Base-by-base conservation (phyloP, 2,888 invertebrate species). In the Cosmia pyralina region DNA sequence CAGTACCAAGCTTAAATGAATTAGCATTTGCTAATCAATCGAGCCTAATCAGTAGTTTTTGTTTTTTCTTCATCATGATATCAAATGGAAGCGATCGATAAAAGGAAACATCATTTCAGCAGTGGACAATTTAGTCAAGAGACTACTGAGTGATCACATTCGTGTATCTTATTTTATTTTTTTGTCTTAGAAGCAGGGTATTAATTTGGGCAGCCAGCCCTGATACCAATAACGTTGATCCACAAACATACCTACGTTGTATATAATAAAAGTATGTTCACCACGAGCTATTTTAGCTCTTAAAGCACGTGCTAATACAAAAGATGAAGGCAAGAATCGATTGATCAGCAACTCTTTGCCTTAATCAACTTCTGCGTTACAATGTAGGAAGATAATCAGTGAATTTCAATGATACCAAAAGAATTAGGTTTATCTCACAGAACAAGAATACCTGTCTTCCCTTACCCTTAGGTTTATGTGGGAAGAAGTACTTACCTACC, bases 401-500 rank as follows among this genome's bases (percentile, higher is more conserved):
- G 10, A 57, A 72, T 28, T 28, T 22, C 22, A 22, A 28, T 38
- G 7, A 46, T 38, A 15, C n/a, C 28, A 11, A 8, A 38, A 50
- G 7, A 22, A 17, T 17, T n/a, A n/a, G 15, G 41, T 50, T 22
- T 5, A 57, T n/a, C 34, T 48, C 15, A 41, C 13, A 34, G n/a
- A 57, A 50, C 41, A 50, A 19, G 34, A 50, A 38, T 22, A 67
- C 38, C 34, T 13, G n/a, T 69, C 44, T 13, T n/a, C 13, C 13
- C 22, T 19, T n/a, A 69, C 28, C 22, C 13, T 22, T 8, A 53
- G 48, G n/a, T 58, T 38, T n/a, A 55, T 64, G 17, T 59, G 50
- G 50, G 53, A 69, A 48, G 28, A 64, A 53, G 44, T 15, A 46
- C 19, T n/a, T n/a, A n/a, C n/a, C n/a, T n/a, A n/a, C n/a, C 38